These are phyloP conservation scores for Caligus rogercresseyi DNA, from an alignment of 1,140 invertebrate species.

Conservation along the genomic window DNA sequence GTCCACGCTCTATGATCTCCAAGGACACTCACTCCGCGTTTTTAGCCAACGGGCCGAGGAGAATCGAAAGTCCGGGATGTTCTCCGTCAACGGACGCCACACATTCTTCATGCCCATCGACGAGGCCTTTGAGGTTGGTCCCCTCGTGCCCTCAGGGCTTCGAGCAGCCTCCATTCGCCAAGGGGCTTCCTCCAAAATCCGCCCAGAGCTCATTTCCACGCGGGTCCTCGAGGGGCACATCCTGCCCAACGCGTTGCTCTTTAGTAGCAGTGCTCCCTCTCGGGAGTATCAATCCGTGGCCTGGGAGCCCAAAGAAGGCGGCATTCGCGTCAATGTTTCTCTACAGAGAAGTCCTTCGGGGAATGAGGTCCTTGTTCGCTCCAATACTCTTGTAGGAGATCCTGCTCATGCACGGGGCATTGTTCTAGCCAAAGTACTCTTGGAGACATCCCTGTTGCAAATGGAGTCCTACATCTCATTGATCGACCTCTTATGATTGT, in stretches of 20 bases:
- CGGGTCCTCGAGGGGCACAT: constrained; percentile 9
- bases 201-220: constrained; percentile 2
- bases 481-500: constrained; percentile 73
- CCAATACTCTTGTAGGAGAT: constrained; percentile 60
- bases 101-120: constrained; percentile 81
- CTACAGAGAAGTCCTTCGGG: not conserved
- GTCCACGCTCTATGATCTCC: constrained; percentile 7
- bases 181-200: not conserved
- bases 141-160: constrained; percentile 14
- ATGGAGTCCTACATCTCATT: constrained; percentile 79
- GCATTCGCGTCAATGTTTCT: constrained; percentile 3
- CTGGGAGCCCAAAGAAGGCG: constrained; percentile 3
- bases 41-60: constrained; percentile 52
- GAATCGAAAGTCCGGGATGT: constrained; percentile 50
- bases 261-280: constrained; percentile 3
- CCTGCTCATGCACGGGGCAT: constrained; percentile 53
- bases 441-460: constrained; percentile 77
- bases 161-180: constrained; percentile 7
- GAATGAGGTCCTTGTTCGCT: constrained; percentile 40
- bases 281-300: constrained; percentile 10
- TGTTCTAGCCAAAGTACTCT: constrained; percentile 63
- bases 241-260: not conserved
- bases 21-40: constrained; percentile 12
- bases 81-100: constrained; percentile 50
- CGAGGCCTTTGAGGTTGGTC: constrained; percentile 59